phyloP scores from a whole-genome alignment of 1,140 invertebrate species.

The Cydia strobilella region DNA sequence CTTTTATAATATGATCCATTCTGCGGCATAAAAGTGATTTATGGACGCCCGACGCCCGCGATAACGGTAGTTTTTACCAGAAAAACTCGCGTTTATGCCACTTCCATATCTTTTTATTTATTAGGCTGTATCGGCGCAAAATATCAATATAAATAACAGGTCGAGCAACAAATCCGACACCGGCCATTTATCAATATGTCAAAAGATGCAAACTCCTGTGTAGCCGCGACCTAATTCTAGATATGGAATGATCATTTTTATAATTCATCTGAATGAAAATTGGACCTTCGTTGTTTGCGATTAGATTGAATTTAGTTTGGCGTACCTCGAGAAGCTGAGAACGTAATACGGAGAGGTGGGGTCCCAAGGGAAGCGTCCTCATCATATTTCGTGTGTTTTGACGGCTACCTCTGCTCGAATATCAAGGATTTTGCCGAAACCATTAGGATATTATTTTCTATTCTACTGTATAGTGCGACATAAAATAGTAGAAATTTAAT shows the following conservation, averaged over 20 bases:
- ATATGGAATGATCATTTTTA: conserved; percentile 14
- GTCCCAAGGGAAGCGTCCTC: neutral
- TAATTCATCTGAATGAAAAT: neutral
- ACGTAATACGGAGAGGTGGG: conserved; percentile 11
- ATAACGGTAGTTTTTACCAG: conserved; percentile 15
- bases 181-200: conserved; percentile 15
- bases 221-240: conserved; percentile 23
- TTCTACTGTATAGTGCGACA: conserved; percentile 6
- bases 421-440: conserved; percentile 10
- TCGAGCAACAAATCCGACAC: conserved; percentile 14
- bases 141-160: conserved; percentile 12
- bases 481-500: no score
- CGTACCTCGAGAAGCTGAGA: neutral
- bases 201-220: conserved; percentile 17
- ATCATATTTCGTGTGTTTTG: conserved; percentile 28
- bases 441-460: conserved; percentile 27
- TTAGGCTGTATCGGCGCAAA: conserved; percentile 9
- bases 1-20: neutral
- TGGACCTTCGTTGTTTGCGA: neutral
- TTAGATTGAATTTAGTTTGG: neutral
- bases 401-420: neutral
- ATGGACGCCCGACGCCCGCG: neutral
- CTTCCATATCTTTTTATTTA: conserved; percentile 23
- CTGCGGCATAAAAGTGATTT: conserved; percentile 8
- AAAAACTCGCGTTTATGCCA: conserved; percentile 16